These are phyloP conservation scores for Cliona cf. orientalis DNA, from an alignment of 37 sponge, comb jelly and placozoan genomes.

Conservation along the genomic window DNA sequence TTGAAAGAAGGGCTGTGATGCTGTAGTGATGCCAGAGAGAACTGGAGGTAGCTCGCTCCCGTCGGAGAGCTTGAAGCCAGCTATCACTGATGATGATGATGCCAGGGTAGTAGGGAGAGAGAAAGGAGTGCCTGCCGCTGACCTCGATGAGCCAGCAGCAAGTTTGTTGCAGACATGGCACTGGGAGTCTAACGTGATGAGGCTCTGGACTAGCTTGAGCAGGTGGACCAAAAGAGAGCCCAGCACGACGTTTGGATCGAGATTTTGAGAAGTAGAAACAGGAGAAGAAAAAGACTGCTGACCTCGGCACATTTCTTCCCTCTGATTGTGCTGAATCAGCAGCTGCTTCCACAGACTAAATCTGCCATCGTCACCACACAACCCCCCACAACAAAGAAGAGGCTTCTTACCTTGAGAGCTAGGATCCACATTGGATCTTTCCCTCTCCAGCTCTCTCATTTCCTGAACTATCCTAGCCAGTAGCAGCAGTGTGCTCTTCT, in stretches of 20 bases:
- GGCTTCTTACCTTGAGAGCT: not conserved
- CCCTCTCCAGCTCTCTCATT: not conserved
- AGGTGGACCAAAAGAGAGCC: constrained; percentile 13
- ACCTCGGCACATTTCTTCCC: not conserved
- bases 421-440: not conserved
- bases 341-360: not conserved
- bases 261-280: too few species aligned
- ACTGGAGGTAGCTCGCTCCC: not conserved
- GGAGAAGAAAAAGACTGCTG: too few species aligned
- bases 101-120: not conserved
- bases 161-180: constrained; percentile 1
- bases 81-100: not conserved
- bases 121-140: not conserved
- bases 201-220: constrained; percentile 20
- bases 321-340: not conserved
- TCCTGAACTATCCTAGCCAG: not conserved
- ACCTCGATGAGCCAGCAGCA: not conserved
- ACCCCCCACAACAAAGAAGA: too few species aligned
- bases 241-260: not conserved
- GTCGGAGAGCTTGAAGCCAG: not conserved
- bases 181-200: constrained; percentile 42
- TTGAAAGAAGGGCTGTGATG: constrained; percentile 57
- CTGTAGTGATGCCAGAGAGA: constrained; percentile 22
- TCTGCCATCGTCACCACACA: too few species aligned
- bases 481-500: constrained; percentile 30